These are phyloP conservation scores for Enteromius fasciolatus DNA, from an alignment of 2,797 vertebrate genomes.

Conservation along the genomic window DNA sequence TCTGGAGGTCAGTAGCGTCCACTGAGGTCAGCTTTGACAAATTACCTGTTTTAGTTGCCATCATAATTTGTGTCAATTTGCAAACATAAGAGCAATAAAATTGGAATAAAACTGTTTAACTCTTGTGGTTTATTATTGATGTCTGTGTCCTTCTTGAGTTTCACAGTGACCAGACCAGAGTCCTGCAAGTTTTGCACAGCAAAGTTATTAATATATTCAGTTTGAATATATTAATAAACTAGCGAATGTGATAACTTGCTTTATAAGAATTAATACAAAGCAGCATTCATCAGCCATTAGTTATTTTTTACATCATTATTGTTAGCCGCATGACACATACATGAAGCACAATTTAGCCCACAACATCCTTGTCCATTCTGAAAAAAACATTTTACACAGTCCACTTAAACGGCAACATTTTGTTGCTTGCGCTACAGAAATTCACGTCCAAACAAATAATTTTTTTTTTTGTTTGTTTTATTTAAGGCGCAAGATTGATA, in stretches of 20 bases:
- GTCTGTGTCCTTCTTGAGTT: background rate
- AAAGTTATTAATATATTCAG: background rate
- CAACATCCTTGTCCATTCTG: background rate
- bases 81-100: background rate
- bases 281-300: background rate
- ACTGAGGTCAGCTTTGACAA: background rate
- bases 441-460: background rate
- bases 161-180: background rate
- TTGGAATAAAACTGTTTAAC: background rate
- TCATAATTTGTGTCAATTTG: background rate
- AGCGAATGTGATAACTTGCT: background rate
- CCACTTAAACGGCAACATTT: background rate
- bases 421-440: background rate
- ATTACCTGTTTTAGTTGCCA: background rate
- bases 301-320: background rate
- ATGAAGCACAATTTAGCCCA: background rate
- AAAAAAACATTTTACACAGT: background rate
- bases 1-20: background rate
- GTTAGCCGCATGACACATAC: background rate
- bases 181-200: background rate
- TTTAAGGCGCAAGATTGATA: no score
- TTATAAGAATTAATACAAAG: background rate
- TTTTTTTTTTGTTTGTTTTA: no score
- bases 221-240: background rate
- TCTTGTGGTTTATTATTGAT: background rate